A percentile compares a stretch with the other conserved stretches of the same genome.
These are phyloP conservation scores for Lepeophtheirus salmonis DNA, from an alignment of 1,140 invertebrate genomes.

Conservation along the genomic window DNA sequence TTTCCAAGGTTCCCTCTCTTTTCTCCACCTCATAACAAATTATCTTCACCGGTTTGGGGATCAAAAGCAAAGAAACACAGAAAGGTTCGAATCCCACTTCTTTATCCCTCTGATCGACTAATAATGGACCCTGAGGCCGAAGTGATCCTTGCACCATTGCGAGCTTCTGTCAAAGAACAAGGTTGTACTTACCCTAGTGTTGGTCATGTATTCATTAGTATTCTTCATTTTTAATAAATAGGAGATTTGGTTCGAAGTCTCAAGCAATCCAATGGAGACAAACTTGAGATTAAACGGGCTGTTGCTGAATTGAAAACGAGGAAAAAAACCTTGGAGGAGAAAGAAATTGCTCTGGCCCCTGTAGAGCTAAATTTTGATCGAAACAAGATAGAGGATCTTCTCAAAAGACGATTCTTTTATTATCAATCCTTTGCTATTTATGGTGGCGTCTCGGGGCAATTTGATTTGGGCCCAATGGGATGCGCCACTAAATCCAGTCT, in stretches of 20 bases:
- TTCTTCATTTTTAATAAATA: no score
- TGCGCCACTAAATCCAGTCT: slow-evolving; percentile 91
- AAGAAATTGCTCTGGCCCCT: slow-evolving; percentile 55
- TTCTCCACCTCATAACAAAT: background rate
- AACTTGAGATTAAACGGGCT: slow-evolving; percentile 53
- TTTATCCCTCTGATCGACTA: no score
- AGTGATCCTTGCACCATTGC: slow-evolving; percentile 57
- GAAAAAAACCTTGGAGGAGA: slow-evolving; percentile 79
- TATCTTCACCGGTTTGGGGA: background rate
- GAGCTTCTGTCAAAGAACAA: slow-evolving; percentile 72
- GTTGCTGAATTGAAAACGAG: slow-evolving; percentile 74
- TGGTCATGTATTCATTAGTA: no score
- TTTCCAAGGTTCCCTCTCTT: no score
- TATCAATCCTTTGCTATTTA: slow-evolving; percentile 99
- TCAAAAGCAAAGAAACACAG: background rate
- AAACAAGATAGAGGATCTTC: slow-evolving; percentile 84
- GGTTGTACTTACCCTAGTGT: no score
- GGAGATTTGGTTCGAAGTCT: slow-evolving; percentile 21
- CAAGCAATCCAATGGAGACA: slow-evolving; percentile 21
- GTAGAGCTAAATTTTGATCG: slow-evolving; percentile 49
- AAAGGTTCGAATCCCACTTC: slow-evolving; percentile 7
- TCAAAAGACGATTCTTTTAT: slow-evolving; percentile 93
- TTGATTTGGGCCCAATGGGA: slow-evolving; percentile 57
- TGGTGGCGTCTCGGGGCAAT: slow-evolving; percentile 46
- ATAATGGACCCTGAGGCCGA: slow-evolving; percentile 44